Conservation (phyloP, 23 tunicate genomes). For the Ciona savignyi region DNA sequence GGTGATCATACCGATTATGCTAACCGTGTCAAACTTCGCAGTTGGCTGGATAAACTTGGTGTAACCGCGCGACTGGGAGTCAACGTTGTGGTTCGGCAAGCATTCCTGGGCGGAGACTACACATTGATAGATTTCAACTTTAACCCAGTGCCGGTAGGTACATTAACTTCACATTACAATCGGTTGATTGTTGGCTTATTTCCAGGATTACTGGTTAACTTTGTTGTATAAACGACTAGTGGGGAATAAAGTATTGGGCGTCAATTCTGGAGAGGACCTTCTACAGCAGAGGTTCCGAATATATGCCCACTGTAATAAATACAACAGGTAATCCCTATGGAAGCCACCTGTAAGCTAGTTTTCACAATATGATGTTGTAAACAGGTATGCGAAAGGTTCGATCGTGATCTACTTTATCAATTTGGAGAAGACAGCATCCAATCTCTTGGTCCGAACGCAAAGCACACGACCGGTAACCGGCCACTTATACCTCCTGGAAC, state of each 20-base stretch:
- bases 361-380: no score
- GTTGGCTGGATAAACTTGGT: conserved; percentile 90
- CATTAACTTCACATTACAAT: neutral
- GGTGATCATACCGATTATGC: no score
- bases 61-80: conserved; percentile 54
- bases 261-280: neutral
- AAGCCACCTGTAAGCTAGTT: neutral
- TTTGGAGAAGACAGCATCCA: neutral
- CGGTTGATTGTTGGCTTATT: neutral
- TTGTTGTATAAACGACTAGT: conserved; percentile 72
- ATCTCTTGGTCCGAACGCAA: conserved; percentile 7
- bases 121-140: conserved; percentile 40
- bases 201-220: conserved; percentile 90
- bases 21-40: no score
- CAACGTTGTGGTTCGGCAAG: conserved; percentile 55
- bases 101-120: conserved; percentile 30
- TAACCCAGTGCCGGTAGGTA: conserved; percentile 70
- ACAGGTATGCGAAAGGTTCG: conserved; percentile 27
- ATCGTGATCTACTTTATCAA: conserved; percentile 60
- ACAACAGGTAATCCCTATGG: neutral
- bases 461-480: neutral
- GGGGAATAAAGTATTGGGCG: conserved; percentile 39
- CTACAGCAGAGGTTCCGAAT: conserved; percentile 2
- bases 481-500: conserved; percentile 43
- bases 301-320: conserved; percentile 35